Evolutionary conservation across 2,888 invertebrate genomes (phyloP).

Genomic region (Lydus trimaculatus): DNA sequence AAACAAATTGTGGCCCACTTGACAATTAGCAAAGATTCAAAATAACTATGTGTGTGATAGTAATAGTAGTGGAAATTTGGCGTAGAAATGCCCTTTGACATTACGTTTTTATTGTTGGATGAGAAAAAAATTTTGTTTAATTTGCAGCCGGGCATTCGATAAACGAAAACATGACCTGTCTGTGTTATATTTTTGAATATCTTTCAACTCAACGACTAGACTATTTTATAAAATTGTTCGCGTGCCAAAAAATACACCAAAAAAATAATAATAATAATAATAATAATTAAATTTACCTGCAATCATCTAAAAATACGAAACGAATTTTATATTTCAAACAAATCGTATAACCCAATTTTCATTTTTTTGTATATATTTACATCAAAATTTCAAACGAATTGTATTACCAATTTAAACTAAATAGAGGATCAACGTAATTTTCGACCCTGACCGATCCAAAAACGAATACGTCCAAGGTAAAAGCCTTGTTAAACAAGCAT

Average conservation of each 20-base stretch:
- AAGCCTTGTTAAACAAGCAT: conserved; percentile 14
- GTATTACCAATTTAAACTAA: background rate
- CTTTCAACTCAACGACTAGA: conserved; percentile 11
- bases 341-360: conserved; percentile 8
- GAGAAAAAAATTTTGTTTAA: background rate
- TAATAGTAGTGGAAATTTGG: no score
- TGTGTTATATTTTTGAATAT: conserved; percentile 11
- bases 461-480: conserved; percentile 23
- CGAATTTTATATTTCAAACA: background rate
- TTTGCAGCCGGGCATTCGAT: conserved; percentile 1
- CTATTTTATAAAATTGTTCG: conserved; percentile 10
- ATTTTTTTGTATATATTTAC: background rate
- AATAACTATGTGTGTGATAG: no score
- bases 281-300: conserved; percentile 10
- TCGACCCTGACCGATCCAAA: conserved; percentile 15
- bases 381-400: background rate
- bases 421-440: background rate
- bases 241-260: conserved; percentile 9
- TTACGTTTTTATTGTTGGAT: background rate
- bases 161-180: conserved; percentile 11
- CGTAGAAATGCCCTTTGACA: background rate
- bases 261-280: no score
- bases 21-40: no score
- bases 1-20: no score
- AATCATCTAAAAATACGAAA: conserved; percentile 10